Evolutionary conservation across 2,113 vertebrate species (phyloP).

Genomic region (Takifugu bimaculatus): DNA sequence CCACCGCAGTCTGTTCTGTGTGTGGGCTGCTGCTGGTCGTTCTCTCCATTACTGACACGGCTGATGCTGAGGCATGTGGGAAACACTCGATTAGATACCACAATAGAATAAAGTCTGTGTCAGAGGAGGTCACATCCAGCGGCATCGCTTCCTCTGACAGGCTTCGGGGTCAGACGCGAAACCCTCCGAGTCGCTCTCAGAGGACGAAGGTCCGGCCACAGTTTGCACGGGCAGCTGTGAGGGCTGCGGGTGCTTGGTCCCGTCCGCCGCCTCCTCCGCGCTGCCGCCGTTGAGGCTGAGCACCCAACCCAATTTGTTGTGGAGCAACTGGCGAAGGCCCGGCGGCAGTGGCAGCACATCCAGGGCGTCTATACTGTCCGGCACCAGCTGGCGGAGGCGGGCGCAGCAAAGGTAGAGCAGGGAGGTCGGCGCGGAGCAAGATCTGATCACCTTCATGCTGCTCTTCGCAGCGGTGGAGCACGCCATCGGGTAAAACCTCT

Average conservation of each 20-base stretch:
- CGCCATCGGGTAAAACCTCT: constrained; percentile 94
- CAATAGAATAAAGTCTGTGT: constrained; percentile 10
- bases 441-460: constrained; percentile 98
- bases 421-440: constrained; percentile 86
- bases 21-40: not conserved
- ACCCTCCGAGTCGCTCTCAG: constrained; percentile 79
- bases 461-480: constrained; percentile 96
- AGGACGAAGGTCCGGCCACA: constrained; percentile 59
- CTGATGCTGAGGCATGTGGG: constrained; percentile 21
- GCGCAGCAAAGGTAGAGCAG: constrained; percentile 95
- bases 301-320: constrained; percentile 95
- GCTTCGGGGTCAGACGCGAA: constrained; percentile 78
- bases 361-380: constrained; percentile 82
- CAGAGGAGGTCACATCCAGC: constrained; percentile 80
- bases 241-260: constrained; percentile 26
- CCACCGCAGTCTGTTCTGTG: not conserved
- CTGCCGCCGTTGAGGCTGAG: constrained; percentile 80
- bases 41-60: constrained; percentile 13
- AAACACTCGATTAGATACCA: constrained; percentile 18
- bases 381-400: constrained; percentile 91
- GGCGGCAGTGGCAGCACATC: constrained; percentile 90
- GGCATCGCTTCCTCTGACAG: constrained; percentile 90
- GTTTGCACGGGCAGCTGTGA: constrained; percentile 36
- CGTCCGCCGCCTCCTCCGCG: constrained; percentile 43
- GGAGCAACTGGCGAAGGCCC: constrained; percentile 90